A percentile compares a stretch with the other conserved stretches of the same genome.
Conservation (phyloP, 1,140 invertebrate genomes). For the Bradysia coprophila region DNA sequence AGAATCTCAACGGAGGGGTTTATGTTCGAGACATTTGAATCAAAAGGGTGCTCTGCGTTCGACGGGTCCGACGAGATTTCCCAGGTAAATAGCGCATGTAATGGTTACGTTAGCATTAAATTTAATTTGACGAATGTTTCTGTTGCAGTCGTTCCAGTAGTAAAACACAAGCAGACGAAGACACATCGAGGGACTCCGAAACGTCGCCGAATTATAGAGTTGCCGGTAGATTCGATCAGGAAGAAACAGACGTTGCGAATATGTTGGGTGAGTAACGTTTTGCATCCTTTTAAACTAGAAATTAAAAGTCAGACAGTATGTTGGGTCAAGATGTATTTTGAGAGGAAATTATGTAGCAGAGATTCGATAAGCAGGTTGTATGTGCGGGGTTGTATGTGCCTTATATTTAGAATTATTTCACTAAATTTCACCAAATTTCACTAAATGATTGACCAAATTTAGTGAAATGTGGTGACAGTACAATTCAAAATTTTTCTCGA, state of each 20-base stretch:
- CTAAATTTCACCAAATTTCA: too few species aligned
- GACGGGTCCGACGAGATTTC: constrained; percentile 16
- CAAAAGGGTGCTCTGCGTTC: constrained; percentile 21
- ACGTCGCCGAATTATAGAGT: constrained; percentile 66
- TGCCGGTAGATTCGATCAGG: constrained; percentile 66
- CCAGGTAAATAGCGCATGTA: constrained; percentile 12
- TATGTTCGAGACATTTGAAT: constrained; percentile 89
- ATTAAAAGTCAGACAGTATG: too few species aligned
- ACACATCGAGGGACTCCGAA: constrained; percentile 75
- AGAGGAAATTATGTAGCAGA: too few species aligned
- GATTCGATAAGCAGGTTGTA: too few species aligned
- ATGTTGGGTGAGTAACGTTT: constrained; percentile 64
- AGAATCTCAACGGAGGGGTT: constrained; percentile 91
- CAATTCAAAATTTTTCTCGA: too few species aligned
- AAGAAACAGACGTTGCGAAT: constrained; percentile 91
- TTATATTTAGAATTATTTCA: too few species aligned
- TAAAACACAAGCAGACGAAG: constrained; percentile 59
- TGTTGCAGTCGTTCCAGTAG: constrained; percentile 26
- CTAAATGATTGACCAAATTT: too few species aligned
- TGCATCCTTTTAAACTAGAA: too few species aligned
- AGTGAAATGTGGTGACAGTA: too few species aligned
- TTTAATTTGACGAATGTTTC: neutral
- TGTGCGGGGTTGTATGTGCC: too few species aligned
- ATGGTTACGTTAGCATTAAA: neutral
- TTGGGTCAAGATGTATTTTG: constrained; percentile 1